Evolutionary conservation across 2,888 invertebrate species (phyloP).

Genomic region (Gnatocerus cornutus): DNA sequence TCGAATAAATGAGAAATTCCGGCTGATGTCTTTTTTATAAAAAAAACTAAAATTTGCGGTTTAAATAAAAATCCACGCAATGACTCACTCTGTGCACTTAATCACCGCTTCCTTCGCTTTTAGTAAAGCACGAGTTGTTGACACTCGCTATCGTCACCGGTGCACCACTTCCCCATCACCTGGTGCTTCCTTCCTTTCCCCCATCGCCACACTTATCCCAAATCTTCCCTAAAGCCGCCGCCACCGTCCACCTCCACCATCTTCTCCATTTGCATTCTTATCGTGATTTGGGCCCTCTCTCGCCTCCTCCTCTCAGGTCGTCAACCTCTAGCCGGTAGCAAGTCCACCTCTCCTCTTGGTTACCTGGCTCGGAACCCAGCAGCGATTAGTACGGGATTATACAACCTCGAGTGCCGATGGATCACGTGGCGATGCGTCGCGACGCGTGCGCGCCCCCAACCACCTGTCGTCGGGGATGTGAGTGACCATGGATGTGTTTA

Average conservation of each 20-base stretch:
- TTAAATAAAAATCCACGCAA: not conserved
- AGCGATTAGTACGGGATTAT: constrained; percentile 68
- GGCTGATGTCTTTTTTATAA: not conserved
- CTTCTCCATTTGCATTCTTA: constrained; percentile 62
- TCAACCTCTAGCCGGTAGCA: constrained; percentile 49
- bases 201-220: not conserved
- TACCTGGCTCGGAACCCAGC: constrained; percentile 68
- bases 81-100: not conserved
- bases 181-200: constrained; percentile 6
- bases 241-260: constrained; percentile 8
- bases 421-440: constrained; percentile 65
- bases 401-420: constrained; percentile 65
- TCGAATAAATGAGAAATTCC: too few species aligned
- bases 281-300: constrained; percentile 62
- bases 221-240: not conserved
- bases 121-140: constrained; percentile 3
- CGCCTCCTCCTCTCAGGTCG: constrained; percentile 53
- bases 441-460: constrained; percentile 62
- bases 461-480: constrained; percentile 57
- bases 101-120: constrained; percentile 1
- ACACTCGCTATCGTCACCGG: not conserved
- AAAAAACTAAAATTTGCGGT: not conserved
- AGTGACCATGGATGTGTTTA: constrained; percentile 81
- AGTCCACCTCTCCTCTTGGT: constrained; percentile 66
- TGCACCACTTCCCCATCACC: not conserved